Evolutionary conservation across 1,140 invertebrate genomes (phyloP), one percentile per base, ranked within the genome.

Genomic region (Seison nebaliae): DNA sequence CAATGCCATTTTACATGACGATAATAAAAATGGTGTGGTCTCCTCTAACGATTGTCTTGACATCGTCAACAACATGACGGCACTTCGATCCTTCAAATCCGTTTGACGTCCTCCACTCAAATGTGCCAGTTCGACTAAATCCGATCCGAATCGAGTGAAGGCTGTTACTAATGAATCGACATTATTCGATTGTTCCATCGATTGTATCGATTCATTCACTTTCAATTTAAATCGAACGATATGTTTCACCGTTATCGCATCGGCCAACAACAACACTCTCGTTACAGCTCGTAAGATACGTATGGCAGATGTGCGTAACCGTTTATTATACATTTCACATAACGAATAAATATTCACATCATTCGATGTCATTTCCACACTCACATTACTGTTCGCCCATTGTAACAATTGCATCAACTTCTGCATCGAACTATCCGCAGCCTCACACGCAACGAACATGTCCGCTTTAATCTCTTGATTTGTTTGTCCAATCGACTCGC

Each of bases 91-190:
- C n/a, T n/a, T n/a, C n/a, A n/a, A n/a, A n/a, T n/a, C n/a, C n/a
- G n/a, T 62, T 49, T 63, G 60, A 44, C 60, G 46, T 42, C 62
- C 59, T 29, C 61, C 79, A 17, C 80, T 88, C 15, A 93, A 60
- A 56, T 91, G 76, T 9, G 84, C 84, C 40, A 96, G 59, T 52
- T 94, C 83, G 30, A 94, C 83, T 84, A 98, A 94, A 55, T 94
- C 81, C 7, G 73, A 75, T 3, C 88, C 88, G 59, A 94, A 94
- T 52, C 88, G 78, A 48, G 80, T 84, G 63, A 96, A 98, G 1
- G 24, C 22, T n/a, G 23, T 38, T 12, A 38, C 29, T 23, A 38
- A 38, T 22, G 8, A n/a, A 16, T 30, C 30, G 19, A 38, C 19
- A 5, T 21, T 8, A 4, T 11, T 28, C 4, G 18, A 20, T 23